These are phyloP conservation scores for Eolophus roseicapilla DNA, from an alignment of 2,113 vertebrate species.

Conservation along the genomic window DNA sequence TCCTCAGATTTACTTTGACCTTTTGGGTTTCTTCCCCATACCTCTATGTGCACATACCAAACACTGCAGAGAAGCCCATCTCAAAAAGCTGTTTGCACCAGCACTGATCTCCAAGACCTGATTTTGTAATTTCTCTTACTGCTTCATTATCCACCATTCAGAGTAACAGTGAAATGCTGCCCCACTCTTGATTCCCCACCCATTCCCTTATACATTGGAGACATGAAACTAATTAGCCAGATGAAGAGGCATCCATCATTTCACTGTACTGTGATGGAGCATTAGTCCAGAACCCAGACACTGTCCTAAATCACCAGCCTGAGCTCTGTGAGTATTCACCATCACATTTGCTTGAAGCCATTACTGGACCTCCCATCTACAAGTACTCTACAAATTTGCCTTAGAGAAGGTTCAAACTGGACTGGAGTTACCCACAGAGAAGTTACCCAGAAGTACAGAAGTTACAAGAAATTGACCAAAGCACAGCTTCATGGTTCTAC, in stretches of 20 bases:
- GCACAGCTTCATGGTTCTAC: neutral
- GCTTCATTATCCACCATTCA: neutral
- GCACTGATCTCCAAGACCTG: neutral
- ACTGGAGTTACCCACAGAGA: neutral
- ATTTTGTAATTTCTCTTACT: neutral
- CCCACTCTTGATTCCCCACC: too few relatives aligned
- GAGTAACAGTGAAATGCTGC: too few relatives aligned
- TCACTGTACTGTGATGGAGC: accelerated
- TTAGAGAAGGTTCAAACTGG: neutral
- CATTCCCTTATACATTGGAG: too few relatives aligned
- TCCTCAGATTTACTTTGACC: neutral
- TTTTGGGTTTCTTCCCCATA: accelerated
- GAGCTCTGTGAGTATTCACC: neutral
- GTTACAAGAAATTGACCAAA: neutral
- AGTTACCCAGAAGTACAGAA: neutral
- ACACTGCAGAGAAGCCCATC: neutral
- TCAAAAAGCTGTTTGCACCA: neutral
- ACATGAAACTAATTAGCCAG: accelerated
- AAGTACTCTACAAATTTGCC: neutral
- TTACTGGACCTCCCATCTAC: neutral
- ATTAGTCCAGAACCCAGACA: neutral
- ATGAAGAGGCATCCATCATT: accelerated
- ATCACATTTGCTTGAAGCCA: neutral
- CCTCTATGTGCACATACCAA: neutral
- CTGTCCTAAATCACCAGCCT: accelerated